Base-by-base conservation (phyloP, 2,113 vertebrate genomes). In the Pachyramphus minor region DNA sequence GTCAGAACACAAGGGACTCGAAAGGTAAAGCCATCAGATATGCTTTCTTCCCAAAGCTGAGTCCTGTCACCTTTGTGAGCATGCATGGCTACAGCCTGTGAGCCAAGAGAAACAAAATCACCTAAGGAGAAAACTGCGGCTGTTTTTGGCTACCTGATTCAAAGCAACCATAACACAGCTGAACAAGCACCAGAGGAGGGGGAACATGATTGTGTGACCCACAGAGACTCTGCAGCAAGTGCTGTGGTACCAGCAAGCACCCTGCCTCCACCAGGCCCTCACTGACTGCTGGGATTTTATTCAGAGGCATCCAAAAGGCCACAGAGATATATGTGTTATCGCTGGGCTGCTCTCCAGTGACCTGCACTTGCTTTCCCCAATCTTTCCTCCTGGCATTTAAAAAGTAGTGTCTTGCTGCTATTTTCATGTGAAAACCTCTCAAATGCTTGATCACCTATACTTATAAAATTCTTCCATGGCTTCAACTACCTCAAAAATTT, bases 301-400 rank as follows among this genome's bases (percentile, higher is more conserved):
- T 60, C 62, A 75, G 64, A 67, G 33, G 14, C 10, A n/a, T 14
- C 35, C 3, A 1, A 74, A 93, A 64, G n/a, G 25, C 67, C 31
- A 27, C 4, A 53, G 66, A 63, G 20, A 68, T 21, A 21, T 2
- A 14, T 0, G 0, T 69, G 11, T 24, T 84, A 33, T 41, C 63
- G 58, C 58, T 71, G 45, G 56, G 60, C 55, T 89, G 41, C 37
- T 84, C 20, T 41, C 12, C 45, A n/a, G 28, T 58, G 62, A 77
- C 13, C 19, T 31, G 12, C 3, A 1, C 25, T 50, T 2, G 1
- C 37, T 55, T 79, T 84, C 41, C 45, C 71, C 88, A 44, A 45
- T 55, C 59, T 81, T 75, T 74, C 87, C 31, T 59, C 15, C 24
- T 53, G 35, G 33, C 45, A 31, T 58, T 68, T 50, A 30, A 72